phyloP scores from a whole-genome alignment of 1,140 invertebrate genomes.

The Drosophila nebulosa region DNA sequence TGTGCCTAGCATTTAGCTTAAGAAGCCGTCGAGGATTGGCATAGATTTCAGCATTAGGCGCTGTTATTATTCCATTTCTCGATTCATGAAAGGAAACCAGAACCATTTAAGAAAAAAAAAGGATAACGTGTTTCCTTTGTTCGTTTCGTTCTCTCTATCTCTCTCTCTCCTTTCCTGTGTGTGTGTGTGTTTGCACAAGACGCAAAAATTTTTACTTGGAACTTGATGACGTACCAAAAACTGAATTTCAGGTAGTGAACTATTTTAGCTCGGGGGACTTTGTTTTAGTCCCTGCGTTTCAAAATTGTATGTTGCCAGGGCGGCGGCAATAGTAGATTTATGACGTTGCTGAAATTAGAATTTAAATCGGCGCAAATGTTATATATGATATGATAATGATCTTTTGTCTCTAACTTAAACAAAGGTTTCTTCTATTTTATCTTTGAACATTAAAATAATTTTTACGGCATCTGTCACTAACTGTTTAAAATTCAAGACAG shows the following conservation, averaged over 20 bases:
- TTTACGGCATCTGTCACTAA: background rate
- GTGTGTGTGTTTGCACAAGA: conserved; percentile 8
- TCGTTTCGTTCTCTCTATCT: background rate
- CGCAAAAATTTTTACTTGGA: conserved; percentile 14
- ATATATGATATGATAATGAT: background rate
- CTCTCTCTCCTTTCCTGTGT: too few relatives aligned
- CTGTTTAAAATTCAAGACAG: background rate
- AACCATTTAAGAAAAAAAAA: conserved; percentile 13
- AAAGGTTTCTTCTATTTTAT: background rate
- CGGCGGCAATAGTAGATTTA: conserved; percentile 38
- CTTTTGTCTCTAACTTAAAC: background rate
- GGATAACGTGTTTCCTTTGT: conserved; percentile 10
- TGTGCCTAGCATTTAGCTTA: conserved; percentile 7
- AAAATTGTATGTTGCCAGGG: conserved; percentile 13
- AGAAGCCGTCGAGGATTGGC: conserved; percentile 1
- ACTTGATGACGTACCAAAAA: conserved; percentile 13
- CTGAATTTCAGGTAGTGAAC: conserved; percentile 3
- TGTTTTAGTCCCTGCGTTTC: conserved; percentile 20
- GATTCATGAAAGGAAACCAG: conserved; percentile 1
- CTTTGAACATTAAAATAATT: background rate
- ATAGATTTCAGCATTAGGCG: conserved; percentile 12
- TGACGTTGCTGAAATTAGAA: conserved; percentile 1
- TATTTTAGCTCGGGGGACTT: background rate
- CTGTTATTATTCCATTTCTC: conserved; percentile 1
- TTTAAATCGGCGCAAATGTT: background rate